Percentiles rank a stretch among this genome's conserved stretches.
These are phyloP conservation scores for Lipophrys pholis DNA, from an alignment of 2,113 vertebrate species.

Conservation along the genomic window DNA sequence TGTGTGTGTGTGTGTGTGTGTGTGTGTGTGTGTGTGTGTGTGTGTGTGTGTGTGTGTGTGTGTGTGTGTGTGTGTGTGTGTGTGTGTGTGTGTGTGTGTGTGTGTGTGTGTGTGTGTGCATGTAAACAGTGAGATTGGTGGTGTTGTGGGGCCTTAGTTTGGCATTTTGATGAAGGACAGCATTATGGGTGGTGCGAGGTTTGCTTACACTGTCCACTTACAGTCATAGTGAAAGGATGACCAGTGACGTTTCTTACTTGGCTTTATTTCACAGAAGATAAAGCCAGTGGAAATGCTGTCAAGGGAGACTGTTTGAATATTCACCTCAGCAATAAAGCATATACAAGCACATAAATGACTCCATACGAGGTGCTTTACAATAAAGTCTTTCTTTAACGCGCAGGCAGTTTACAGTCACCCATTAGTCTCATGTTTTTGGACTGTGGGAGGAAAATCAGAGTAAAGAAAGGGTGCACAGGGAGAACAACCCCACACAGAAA, in stretches of 20 bases:
- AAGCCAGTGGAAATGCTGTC: conserved; percentile 31
- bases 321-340: background rate
- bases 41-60: conserved; percentile 2
- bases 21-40: conserved; percentile 10
- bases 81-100: background rate
- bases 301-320: background rate
- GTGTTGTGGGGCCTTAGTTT: background rate
- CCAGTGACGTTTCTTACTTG: background rate
- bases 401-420: too few relatives aligned
- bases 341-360: too few relatives aligned
- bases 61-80: background rate
- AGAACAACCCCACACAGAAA: too few relatives aligned
- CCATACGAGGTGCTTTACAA: too few relatives aligned
- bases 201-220: conserved; percentile 1
- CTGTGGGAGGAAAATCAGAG: too few relatives aligned
- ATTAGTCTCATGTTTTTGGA: too few relatives aligned
- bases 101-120: background rate
- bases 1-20: conserved; percentile 11
- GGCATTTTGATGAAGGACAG: conserved; percentile 9
- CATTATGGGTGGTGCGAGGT: conserved; percentile 9
- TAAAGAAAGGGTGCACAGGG: too few relatives aligned
- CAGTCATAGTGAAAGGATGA: background rate
- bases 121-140: background rate
- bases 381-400: too few relatives aligned
- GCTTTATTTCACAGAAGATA: background rate